Conservation (phyloP, 2,888 invertebrate species). For the Himalopsyche tibetana region DNA sequence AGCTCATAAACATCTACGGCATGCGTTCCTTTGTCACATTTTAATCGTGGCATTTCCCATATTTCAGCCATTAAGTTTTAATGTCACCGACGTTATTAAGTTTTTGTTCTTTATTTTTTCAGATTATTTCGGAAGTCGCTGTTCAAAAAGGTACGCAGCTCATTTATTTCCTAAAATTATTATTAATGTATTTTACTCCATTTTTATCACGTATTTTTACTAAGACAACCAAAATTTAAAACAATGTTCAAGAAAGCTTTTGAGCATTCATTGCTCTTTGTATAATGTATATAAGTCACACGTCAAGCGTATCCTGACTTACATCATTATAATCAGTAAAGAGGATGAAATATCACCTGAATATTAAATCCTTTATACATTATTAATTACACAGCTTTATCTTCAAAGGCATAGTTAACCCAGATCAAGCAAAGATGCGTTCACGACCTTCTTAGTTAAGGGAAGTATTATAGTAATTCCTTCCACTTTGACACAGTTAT, state of each 20-base stretch:
- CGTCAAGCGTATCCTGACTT: too few species aligned
- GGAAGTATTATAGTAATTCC: too few species aligned
- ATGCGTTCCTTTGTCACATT: conserved; percentile 53
- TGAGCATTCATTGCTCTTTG: background rate
- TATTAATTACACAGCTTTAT: too few species aligned
- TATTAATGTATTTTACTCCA: conserved; percentile 3
- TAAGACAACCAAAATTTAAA: conserved; percentile 36
- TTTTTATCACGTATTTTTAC: conserved; percentile 6
- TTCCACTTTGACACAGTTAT: too few species aligned
- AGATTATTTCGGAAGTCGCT: conserved; percentile 38
- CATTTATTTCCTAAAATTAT: background rate
- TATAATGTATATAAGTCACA: too few species aligned
- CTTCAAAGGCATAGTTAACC: too few species aligned
- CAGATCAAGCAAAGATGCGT: too few species aligned
- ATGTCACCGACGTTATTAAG: conserved; percentile 54
- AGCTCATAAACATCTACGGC: conserved; percentile 59
- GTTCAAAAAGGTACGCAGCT: background rate
- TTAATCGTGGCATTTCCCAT: conserved; percentile 62
- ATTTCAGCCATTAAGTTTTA: conserved; percentile 53
- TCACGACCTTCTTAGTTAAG: too few species aligned
- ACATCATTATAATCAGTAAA: background rate
- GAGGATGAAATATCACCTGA: background rate
- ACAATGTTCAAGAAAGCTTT: background rate
- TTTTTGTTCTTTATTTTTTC: conserved; percentile 42
- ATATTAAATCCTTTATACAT: too few species aligned